Evolutionary conservation across 2,113 vertebrate species (phyloP).

Genomic region (Argyrosomus japonicus): DNA sequence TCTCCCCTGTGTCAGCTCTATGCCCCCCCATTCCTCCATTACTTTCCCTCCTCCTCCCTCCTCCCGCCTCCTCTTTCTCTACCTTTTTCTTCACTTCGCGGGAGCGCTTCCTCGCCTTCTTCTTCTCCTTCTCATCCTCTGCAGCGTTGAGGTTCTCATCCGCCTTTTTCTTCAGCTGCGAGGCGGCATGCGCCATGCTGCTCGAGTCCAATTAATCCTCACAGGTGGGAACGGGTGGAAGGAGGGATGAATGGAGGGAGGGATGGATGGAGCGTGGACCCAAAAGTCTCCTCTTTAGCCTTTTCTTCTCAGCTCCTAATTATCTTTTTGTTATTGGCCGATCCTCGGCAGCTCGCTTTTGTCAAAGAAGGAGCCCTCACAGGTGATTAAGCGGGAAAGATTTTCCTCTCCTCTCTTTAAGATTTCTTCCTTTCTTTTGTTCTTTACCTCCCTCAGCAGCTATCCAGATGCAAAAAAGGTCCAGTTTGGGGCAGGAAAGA

Average conservation of each 20-base stretch:
- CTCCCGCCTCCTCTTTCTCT: constrained; percentile 63
- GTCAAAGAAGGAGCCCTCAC: constrained; percentile 50
- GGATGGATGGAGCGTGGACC: constrained; percentile 49
- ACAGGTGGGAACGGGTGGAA: constrained; percentile 67
- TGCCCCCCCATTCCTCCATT: constrained; percentile 10
- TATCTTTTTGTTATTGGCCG: constrained; percentile 32
- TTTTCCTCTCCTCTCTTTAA: constrained; percentile 29
- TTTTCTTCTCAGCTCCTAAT: constrained; percentile 57
- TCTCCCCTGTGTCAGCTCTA: constrained; percentile 19
- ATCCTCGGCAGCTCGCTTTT: constrained; percentile 14
- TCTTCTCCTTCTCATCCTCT: constrained; percentile 93
- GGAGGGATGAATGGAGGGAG: constrained; percentile 25
- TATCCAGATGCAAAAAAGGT: constrained; percentile 53
- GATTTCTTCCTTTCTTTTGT: constrained; percentile 44
- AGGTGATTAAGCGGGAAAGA: constrained; percentile 46
- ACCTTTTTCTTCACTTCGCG: constrained; percentile 98
- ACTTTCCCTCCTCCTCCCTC: constrained; percentile 11
- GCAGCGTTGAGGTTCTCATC: constrained; percentile 93
- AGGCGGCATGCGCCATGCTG: constrained; percentile 98
- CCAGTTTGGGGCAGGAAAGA: constrained; percentile 50
- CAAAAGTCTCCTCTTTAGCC: constrained; percentile 85
- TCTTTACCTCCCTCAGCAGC: constrained; percentile 45
- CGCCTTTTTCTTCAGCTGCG: constrained; percentile 97
- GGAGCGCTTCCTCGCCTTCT: constrained; percentile 90
- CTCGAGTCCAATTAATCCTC: constrained; percentile 84